A percentile compares a stretch with the other conserved stretches of the same genome.
Evolutionary conservation across 1,140 invertebrate species (phyloP).

Genomic region (Steinernema feltiae): DNA sequence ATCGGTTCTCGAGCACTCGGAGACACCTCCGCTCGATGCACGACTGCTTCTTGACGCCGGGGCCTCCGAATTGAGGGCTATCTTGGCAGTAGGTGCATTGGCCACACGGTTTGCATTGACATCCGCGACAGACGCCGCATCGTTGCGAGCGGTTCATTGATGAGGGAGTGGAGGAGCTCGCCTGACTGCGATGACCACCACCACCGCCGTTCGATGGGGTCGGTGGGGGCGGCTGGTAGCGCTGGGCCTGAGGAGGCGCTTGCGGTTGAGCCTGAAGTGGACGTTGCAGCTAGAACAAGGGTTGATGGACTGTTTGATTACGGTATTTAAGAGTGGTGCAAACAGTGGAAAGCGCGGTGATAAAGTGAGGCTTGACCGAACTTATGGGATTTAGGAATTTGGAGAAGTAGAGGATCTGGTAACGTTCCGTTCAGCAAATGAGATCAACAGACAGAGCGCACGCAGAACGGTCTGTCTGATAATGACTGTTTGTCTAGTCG

Average conservation of each 20-base stretch:
- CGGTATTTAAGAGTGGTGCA: too few species aligned
- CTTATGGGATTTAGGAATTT: too few species aligned
- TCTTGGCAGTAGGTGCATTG: slow-evolving; percentile 56
- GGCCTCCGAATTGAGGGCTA: slow-evolving; percentile 53
- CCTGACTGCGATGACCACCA: neutral
- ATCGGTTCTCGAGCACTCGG: slow-evolving; percentile 52
- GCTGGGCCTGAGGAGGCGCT: slow-evolving; percentile 7
- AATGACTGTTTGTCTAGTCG: too few species aligned
- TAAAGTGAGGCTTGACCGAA: too few species aligned
- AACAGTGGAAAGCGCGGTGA: too few species aligned
- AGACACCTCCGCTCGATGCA: slow-evolving; percentile 55
- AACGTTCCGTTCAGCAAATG: too few species aligned
- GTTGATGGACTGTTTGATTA: too few species aligned
- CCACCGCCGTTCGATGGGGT: too few species aligned
- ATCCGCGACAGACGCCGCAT: slow-evolving; percentile 46
- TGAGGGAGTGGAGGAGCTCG: neutral
- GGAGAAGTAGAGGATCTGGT: too few species aligned
- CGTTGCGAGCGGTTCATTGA: slow-evolving; percentile 14
- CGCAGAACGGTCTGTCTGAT: too few species aligned
- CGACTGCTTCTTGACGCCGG: slow-evolving; percentile 56
- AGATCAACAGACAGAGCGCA: too few species aligned
- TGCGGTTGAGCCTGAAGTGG: slow-evolving; percentile 3
- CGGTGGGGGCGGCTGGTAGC: neutral
- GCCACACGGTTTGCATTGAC: slow-evolving; percentile 46
- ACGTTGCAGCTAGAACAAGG: too few species aligned